A percentile compares a stretch with the other conserved stretches of the same genome.
Evolutionary conservation across 2,113 vertebrate species (phyloP).

Genomic region (Meriones unguiculatus): DNA sequence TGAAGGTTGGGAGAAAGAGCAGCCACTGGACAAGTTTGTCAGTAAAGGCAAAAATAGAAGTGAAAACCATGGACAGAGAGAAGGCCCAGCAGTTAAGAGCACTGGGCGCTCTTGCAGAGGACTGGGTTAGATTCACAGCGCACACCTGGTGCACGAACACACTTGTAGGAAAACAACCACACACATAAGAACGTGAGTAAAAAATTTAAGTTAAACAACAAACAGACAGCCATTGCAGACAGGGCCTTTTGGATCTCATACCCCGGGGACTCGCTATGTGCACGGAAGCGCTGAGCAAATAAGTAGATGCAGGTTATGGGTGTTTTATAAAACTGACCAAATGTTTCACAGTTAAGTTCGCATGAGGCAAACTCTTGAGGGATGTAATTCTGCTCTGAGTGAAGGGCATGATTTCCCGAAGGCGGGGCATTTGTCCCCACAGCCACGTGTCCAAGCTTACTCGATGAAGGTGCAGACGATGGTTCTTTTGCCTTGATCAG

Average conservation of each 20-base stretch:
- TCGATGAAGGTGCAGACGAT: not conserved
- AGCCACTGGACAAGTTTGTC: not conserved
- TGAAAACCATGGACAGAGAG: not conserved
- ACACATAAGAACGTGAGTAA: not conserved
- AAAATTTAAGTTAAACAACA: not conserved
- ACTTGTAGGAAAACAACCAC: not conserved
- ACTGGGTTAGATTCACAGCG: not conserved
- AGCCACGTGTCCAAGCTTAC: not conserved
- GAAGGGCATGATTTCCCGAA: not conserved
- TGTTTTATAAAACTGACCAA: not conserved
- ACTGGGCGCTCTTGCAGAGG: not conserved
- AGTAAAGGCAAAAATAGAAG: not conserved
- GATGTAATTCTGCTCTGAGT: constrained; percentile 18
- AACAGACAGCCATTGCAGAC: not conserved
- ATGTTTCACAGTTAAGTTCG: constrained; percentile 21
- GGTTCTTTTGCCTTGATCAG: not conserved
- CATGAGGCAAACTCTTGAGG: not conserved
- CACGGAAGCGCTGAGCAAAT: not conserved
- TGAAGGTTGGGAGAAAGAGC: not conserved
- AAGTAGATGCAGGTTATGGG: not conserved
- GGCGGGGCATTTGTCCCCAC: not conserved
- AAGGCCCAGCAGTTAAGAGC: not conserved
- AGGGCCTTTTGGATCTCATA: not conserved
- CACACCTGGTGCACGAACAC: no score
- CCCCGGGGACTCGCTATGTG: not conserved